Percentiles rank a stretch among this genome's conserved stretches.
phyloP scores from a whole-genome alignment of 2,797 vertebrate genomes.

The Buceros bicornis region DNA sequence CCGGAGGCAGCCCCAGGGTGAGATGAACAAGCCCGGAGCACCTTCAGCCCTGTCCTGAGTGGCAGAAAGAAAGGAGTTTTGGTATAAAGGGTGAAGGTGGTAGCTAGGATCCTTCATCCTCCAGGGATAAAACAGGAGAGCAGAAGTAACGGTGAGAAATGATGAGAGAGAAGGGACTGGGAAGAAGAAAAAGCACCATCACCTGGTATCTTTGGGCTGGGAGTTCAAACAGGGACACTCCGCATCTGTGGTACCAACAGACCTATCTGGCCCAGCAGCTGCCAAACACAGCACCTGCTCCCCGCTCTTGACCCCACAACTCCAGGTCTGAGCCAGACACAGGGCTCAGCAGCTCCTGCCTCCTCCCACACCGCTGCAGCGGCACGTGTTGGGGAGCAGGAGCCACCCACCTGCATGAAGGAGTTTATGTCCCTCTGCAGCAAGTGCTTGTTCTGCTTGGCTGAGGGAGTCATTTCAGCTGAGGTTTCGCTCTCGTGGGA shows the following conservation, averaged over 20 bases:
- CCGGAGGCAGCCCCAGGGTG: not conserved
- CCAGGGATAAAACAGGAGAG: not conserved
- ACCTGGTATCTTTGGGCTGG: no score
- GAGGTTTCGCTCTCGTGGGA: slow-evolving; percentile 69
- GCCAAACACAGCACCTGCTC: not conserved
- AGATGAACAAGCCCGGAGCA: not conserved
- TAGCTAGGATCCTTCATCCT: not conserved
- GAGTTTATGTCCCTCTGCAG: slow-evolving; percentile 64
- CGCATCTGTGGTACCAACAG: not conserved
- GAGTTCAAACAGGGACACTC: not conserved
- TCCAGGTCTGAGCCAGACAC: not conserved
- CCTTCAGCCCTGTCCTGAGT: not conserved
- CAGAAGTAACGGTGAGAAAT: not conserved
- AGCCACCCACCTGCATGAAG: slow-evolving; percentile 72
- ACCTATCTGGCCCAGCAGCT: not conserved
- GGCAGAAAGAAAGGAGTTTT: not conserved
- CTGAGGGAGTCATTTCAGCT: not conserved
- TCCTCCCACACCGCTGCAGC: not conserved
- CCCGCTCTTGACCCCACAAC: not conserved
- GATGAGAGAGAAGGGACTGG: not conserved
- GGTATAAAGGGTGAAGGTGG: not conserved
- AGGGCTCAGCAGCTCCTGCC: not conserved
- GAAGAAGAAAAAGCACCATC: not conserved
- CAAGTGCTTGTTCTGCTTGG: slow-evolving; percentile 55
- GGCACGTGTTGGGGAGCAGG: not conserved